Evolutionary conservation across 2,888 invertebrate species (phyloP).

Genomic region (Tinea pellionella): DNA sequence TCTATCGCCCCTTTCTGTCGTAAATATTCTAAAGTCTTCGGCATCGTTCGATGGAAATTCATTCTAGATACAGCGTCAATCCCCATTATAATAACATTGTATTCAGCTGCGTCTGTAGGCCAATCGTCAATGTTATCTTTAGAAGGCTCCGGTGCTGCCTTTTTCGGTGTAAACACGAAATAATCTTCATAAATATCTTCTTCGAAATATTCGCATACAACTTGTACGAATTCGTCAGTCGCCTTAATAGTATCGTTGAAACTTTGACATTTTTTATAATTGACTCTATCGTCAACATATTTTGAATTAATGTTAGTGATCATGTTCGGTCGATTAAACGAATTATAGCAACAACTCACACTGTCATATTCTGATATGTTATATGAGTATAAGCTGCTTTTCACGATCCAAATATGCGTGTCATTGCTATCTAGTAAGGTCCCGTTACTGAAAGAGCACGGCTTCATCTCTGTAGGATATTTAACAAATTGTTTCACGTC

Average conservation of each 20-base stretch:
- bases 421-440: conserved; percentile 70
- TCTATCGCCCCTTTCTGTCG: conserved; percentile 76
- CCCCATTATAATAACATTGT: conserved; percentile 84
- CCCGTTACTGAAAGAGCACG: conserved; percentile 58
- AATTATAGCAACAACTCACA: conserved; percentile 72
- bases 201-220: conserved; percentile 68
- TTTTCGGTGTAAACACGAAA: conserved; percentile 72
- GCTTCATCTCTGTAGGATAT: conserved; percentile 53
- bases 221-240: conserved; percentile 75
- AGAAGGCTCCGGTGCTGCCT: conserved; percentile 21
- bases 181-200: conserved; percentile 74
- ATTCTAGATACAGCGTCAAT: conserved; percentile 88
- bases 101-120: conserved; percentile 30
- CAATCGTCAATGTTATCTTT: conserved; percentile 23
- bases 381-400: conserved; percentile 52
- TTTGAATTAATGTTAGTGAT: conserved; percentile 51
- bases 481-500: conserved; percentile 64
- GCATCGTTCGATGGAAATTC: conserved; percentile 88
- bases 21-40: conserved; percentile 73
- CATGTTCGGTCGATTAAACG: conserved; percentile 66
- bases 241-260: conserved; percentile 56
- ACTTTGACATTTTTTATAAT: conserved; percentile 57
- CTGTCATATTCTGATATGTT: conserved; percentile 50
- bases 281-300: conserved; percentile 53
- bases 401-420: conserved; percentile 68